These are phyloP conservation scores for Zaprionus tsacasi DNA, from an alignment of 1,140 invertebrate genomes.

Conservation along the genomic window DNA sequence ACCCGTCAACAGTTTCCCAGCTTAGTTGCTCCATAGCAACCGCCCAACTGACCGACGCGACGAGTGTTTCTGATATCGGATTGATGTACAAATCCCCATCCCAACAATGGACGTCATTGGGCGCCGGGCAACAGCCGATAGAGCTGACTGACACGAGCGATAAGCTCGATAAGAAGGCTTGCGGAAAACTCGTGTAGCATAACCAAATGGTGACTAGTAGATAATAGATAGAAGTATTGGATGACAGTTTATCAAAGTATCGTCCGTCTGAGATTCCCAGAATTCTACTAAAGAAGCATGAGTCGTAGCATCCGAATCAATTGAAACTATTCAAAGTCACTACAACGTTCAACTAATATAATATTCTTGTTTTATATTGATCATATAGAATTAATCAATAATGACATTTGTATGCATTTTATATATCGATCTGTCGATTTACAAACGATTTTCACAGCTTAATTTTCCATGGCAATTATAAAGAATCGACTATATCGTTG, in stretches of 20 bases:
- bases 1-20: constrained; percentile 20
- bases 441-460: neutral
- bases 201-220: constrained; percentile 58
- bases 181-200: constrained; percentile 55
- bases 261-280: neutral
- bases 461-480: neutral
- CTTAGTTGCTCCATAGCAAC: constrained; percentile 58
- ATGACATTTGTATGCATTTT: too few species aligned
- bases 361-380: too few species aligned
- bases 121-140: constrained; percentile 33
- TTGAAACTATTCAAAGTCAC: too few species aligned
- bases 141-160: constrained; percentile 47
- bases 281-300: neutral
- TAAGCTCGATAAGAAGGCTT: constrained; percentile 49
- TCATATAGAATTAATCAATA: too few species aligned
- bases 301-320: too few species aligned
- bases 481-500: neutral
- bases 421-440: too few species aligned
- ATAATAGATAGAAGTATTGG: constrained; percentile 36
- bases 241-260: constrained; percentile 58
- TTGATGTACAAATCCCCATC: constrained; percentile 44
- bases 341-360: too few species aligned
- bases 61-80: constrained; percentile 30
- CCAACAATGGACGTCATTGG: constrained; percentile 29
- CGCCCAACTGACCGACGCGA: neutral